Conservation (phyloP, 2,888 invertebrate species). For the Polia nebulosa region DNA sequence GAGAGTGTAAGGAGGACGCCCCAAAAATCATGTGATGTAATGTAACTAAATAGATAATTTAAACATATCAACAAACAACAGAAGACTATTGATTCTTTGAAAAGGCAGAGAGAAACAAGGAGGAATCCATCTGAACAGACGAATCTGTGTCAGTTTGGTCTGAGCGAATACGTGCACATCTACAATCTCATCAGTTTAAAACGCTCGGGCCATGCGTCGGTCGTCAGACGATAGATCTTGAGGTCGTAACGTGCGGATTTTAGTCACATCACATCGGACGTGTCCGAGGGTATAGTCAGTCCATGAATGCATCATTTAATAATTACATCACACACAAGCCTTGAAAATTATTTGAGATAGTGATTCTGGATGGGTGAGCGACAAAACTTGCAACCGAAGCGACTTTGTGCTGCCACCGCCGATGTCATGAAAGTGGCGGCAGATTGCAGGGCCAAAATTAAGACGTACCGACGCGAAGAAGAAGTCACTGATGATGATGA, state of each 20-base stretch:
- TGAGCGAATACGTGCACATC: background rate
- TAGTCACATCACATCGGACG: background rate
- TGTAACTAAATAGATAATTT: slow-evolving; percentile 5
- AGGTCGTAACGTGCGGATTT: background rate
- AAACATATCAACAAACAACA: background rate
- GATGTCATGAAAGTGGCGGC: background rate
- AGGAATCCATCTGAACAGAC: background rate
- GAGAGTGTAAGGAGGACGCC: slow-evolving; percentile 1
- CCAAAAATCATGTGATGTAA: background rate
- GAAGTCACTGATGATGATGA: background rate
- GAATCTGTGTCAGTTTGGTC: background rate
- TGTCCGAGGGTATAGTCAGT: background rate
- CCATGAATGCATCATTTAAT: too few species aligned
- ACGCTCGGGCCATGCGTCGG: too few species aligned
- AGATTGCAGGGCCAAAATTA: too few species aligned
- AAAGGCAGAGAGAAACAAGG: background rate
- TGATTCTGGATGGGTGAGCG: background rate
- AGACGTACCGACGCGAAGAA: too few species aligned
- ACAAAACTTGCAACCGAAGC: background rate
- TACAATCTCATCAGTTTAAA: slow-evolving; percentile 6
- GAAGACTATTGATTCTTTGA: background rate
- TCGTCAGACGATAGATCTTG: background rate
- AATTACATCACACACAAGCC: too few species aligned
- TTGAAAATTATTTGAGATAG: background rate
- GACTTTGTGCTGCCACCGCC: background rate